Evolutionary conservation across 2,888 invertebrate genomes (phyloP).

Genomic region (Meiosimyza decipiens): DNA sequence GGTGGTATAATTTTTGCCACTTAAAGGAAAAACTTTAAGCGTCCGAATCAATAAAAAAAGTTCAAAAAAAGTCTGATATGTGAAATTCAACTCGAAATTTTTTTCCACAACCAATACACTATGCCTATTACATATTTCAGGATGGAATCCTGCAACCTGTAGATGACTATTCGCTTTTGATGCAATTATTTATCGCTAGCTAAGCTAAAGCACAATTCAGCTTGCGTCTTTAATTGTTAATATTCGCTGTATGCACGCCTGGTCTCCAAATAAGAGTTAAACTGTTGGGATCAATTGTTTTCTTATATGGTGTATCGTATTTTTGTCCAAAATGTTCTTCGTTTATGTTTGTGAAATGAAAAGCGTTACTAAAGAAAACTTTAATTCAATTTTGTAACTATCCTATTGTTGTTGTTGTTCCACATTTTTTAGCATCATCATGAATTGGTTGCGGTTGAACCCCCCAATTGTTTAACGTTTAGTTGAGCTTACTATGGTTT

Average conservation of each 20-base stretch:
- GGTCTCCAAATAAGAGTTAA: neutral
- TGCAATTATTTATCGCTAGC: slow-evolving; percentile 7
- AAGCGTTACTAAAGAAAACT: slow-evolving; percentile 18
- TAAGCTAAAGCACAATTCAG: neutral
- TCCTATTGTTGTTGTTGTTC: neutral
- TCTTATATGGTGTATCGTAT: neutral
- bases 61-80: no score
- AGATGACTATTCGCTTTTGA: neutral
- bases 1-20: no score
- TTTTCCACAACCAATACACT: no score
- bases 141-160: slow-evolving; percentile 4
- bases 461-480: slow-evolving; percentile 45
- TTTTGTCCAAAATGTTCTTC: neutral
- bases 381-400: slow-evolving; percentile 21
- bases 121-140: neutral
- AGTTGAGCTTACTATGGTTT: slow-evolving; percentile 21
- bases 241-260: neutral
- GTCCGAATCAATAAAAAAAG: no score
- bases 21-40: no score
- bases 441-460: slow-evolving; percentile 42
- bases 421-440: slow-evolving; percentile 30
- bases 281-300: neutral
- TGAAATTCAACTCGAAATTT: no score
- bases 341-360: slow-evolving; percentile 8
- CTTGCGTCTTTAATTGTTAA: no score